These are phyloP conservation scores for Tipula confusa DNA, from an alignment of 2,888 invertebrate species.

Conservation along the genomic window DNA sequence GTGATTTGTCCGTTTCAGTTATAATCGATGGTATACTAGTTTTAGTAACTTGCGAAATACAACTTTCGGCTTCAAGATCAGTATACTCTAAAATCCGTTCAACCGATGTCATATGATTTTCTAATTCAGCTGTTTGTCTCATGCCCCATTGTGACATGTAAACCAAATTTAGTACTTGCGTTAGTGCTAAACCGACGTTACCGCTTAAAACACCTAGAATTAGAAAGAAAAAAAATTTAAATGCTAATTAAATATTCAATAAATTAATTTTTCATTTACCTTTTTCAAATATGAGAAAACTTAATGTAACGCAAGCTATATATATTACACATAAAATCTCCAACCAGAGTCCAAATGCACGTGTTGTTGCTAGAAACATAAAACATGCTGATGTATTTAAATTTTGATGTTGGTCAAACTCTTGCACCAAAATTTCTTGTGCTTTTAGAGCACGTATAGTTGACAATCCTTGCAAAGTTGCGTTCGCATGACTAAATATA, in stretches of 20 bases:
- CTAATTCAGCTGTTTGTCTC: constrained; percentile 63
- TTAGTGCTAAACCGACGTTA: constrained; percentile 54
- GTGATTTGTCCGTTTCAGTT: not conserved
- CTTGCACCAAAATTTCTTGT: constrained; percentile 55
- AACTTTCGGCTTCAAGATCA: constrained; percentile 50
- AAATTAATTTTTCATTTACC: constrained; percentile 32
- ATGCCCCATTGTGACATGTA: constrained; percentile 61
- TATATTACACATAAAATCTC: constrained; percentile 66
- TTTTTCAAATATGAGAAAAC: constrained; percentile 55
- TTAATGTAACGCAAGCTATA: constrained; percentile 61
- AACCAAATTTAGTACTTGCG: constrained; percentile 52
- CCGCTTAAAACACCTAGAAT: constrained; percentile 45
- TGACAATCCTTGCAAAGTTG: constrained; percentile 64
- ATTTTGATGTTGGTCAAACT: constrained; percentile 57
- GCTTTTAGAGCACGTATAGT: constrained; percentile 66
- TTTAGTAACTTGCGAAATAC: not conserved
- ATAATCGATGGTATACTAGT: constrained; percentile 31
- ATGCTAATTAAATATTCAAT: not conserved
- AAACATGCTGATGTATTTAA: constrained; percentile 68
- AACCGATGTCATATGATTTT: constrained; percentile 61
- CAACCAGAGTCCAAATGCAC: constrained; percentile 69
- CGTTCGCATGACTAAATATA: constrained; percentile 66
- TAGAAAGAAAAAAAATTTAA: not conserved
- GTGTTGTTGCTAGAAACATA: constrained; percentile 61
- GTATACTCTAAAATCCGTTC: constrained; percentile 64